Base-by-base conservation (phyloP, 2,888 invertebrate genomes). In the Leptogaster cylindrica region DNA sequence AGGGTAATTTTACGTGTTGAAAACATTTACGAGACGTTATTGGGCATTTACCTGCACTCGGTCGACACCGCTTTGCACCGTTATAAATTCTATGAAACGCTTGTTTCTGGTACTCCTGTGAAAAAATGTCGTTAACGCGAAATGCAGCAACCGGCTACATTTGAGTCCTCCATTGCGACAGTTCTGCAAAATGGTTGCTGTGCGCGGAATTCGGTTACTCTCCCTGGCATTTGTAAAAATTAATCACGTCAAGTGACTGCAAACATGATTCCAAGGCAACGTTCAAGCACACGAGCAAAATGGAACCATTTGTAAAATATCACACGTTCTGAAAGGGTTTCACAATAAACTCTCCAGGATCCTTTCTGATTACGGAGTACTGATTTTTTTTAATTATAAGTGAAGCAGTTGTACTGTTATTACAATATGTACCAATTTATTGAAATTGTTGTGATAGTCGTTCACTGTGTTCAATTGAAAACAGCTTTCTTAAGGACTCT, bases 221-320 rank as follows among this genome's bases (percentile, higher is more conserved):
- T 50, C 50, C n/a, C n/a, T n/a, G 28, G 14, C 50, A 28, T 50
- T 28, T 50, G 50, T 23, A 50, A 50, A 50, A 50, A 23, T 50
- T 50, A 50, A 50, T 50, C 50, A 50, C 50, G 50, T 27, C 50
- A 50, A 28, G 50, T 50, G 50, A 12, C 50, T 23, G 50, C 25
- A 8, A 25, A 50, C 28, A 50, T 50, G 16, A 50, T 50, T 50
- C 28, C 25, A 50, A 46, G 14, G 27, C 25, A 16, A 28, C n/a
- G n/a, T n/a, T n/a, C n/a, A n/a, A n/a, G n/a, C n/a, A n/a, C n/a
- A n/a, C n/a, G n/a, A n/a, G n/a, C n/a, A n/a, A n/a, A n/a, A n/a
- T n/a, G n/a, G n/a, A n/a, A n/a, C n/a, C n/a, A n/a, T n/a, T n/a
- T n/a, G n/a, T n/a, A n/a, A n/a, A n/a, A n/a, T n/a, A n/a, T n/a